Conservation (phyloP, 2,888 invertebrate genomes). For the Zele albiditarsus region DNA sequence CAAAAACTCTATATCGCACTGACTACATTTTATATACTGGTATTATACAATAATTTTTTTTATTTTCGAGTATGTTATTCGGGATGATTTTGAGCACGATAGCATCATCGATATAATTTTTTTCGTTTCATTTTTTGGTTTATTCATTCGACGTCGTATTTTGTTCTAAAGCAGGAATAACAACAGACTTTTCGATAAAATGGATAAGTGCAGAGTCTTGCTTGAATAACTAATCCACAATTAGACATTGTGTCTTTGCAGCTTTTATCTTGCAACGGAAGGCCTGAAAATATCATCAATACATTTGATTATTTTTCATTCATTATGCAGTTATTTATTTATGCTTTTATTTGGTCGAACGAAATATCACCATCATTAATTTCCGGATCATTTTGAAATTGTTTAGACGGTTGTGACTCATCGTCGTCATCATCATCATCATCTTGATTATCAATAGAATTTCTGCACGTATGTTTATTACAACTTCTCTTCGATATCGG, state of each 20-base stretch:
- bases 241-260: constrained; percentile 84
- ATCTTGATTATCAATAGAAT: constrained; percentile 20
- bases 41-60: neutral
- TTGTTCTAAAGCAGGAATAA: constrained; percentile 76
- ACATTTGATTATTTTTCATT: neutral
- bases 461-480: constrained; percentile 68
- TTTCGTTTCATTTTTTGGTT: neutral
- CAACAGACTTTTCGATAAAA: constrained; percentile 90
- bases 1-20: neutral
- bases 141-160: constrained; percentile 50
- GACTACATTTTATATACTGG: neutral
- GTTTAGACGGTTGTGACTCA: constrained; percentile 38
- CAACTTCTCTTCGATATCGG: constrained; percentile 75
- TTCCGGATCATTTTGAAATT: constrained; percentile 57
- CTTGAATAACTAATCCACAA: constrained; percentile 88
- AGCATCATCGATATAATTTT: too few species aligned
- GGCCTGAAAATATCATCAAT: constrained; percentile 68
- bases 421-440: constrained; percentile 46
- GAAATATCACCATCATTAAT: constrained; percentile 42
- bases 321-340: neutral
- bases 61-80: neutral
- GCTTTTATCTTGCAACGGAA: constrained; percentile 60
- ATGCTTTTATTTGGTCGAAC: neutral
- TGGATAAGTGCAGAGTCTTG: constrained; percentile 87
- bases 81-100: neutral